A percentile compares a stretch with the other conserved stretches of the same genome.
Evolutionary conservation across 2,797 vertebrate species (phyloP).

Genomic region (Bradypodion ventrale): DNA sequence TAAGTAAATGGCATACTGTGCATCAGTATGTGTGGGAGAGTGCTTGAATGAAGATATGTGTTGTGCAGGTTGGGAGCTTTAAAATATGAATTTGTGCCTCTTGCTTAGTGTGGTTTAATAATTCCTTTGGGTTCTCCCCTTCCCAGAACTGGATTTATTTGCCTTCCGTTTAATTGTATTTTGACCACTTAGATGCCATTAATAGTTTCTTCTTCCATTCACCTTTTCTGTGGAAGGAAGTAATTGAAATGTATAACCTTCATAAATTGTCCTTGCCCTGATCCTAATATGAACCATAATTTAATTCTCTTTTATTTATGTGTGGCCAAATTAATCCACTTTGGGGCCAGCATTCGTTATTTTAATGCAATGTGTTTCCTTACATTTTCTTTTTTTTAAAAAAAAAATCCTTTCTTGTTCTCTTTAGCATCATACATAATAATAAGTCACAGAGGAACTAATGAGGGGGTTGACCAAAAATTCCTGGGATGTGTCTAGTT

Average conservation of each 20-base stretch:
- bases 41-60: background rate
- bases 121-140: background rate
- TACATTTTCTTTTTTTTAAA: background rate
- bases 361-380: background rate
- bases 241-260: background rate
- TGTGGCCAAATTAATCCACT: background rate
- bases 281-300: background rate
- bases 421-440: background rate
- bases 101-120: background rate
- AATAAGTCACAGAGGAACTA: too few species aligned
- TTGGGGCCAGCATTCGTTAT: background rate
- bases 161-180: background rate
- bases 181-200: background rate
- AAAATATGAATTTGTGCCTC: background rate
- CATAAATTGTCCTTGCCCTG: background rate
- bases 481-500: too few species aligned
- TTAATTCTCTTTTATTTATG: background rate
- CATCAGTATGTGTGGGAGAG: background rate
- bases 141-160: background rate
- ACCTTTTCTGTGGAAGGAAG: background rate
- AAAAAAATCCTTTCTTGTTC: background rate
- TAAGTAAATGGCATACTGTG: background rate
- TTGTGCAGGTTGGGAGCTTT: background rate
- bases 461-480: too few species aligned
- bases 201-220: background rate